These are phyloP conservation scores for Electrona antarctica DNA, from an alignment of 2,113 vertebrate genomes.

Conservation along the genomic window DNA sequence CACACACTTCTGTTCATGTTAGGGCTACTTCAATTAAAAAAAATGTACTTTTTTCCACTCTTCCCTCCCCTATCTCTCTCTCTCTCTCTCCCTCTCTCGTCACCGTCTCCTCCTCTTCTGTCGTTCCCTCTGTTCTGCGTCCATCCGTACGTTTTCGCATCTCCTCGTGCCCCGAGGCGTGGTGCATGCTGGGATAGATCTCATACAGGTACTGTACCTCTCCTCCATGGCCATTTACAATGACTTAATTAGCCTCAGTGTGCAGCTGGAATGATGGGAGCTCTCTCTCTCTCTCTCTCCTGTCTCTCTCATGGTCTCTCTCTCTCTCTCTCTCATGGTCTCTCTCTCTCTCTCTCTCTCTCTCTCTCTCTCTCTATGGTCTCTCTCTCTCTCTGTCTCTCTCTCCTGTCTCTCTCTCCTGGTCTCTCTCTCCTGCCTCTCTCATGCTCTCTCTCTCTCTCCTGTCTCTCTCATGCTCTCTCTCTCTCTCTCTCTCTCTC, in stretches of 20 bases:
- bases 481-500: constrained; percentile 22
- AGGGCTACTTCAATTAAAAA: constrained; percentile 63
- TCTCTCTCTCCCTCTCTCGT: constrained; percentile 34
- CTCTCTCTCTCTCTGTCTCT: constrained; percentile 18
- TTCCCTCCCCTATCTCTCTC: background rate
- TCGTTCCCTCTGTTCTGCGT: no score
- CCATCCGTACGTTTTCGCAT: no score
- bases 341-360: constrained; percentile 17
- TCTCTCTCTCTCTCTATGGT: background rate
- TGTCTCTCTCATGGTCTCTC: constrained; percentile 31
- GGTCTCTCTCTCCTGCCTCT: no score
- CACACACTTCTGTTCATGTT: constrained; percentile 58
- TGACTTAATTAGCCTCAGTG: constrained; percentile 82
- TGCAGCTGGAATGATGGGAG: constrained; percentile 55
- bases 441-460: constrained; percentile 9
- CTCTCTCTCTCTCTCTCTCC: constrained; percentile 17
- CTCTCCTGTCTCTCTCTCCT: constrained; percentile 2
- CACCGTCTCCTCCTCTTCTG: constrained; percentile 29
- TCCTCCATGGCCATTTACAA: constrained; percentile 81
- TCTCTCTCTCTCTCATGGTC: no score
- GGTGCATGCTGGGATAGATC: constrained; percentile 65
- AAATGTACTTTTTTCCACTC: constrained; percentile 39
- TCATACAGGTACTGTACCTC: constrained; percentile 72
- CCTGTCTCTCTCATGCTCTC: background rate
- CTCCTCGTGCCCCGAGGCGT: no score